Base-by-base conservation (phyloP, 2,888 invertebrate genomes). In the Drosophila mercatorum region DNA sequence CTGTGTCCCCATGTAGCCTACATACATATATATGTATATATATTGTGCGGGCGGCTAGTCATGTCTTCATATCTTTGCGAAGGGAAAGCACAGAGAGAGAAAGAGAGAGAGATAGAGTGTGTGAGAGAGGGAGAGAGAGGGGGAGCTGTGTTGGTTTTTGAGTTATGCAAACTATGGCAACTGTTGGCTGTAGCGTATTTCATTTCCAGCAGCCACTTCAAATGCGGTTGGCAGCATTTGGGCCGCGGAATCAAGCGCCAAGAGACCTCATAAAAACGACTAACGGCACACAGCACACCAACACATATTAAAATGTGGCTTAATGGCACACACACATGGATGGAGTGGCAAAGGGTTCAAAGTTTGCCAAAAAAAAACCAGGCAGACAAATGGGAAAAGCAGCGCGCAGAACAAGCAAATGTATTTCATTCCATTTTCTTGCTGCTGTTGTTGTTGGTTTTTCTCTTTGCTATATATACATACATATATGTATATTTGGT, bases 251-350 rank as follows among this genome's bases (percentile, higher is more conserved):
- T 89, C 89, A 87, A 83, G 88, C 89, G 84, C 84, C 82, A 81
- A 89, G 88, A 83, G 90, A 84, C 89, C 83, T 88, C 83, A 90
- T 90, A 88, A 90, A 82, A 90, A 83, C 87, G 83, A 83, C 83
- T 80, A 88, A 86, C 89, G 83, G 69, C 66, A 44, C 73, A 76
- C 62, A 88, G 57, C 56, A 38, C 68, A 83, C 64, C 52, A 70
- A 66, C 73, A 70, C 63, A 80, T 55, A 89, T 89, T 89, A 84
- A 89, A 81, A 87, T 89, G 88, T 72, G 88, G 88, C 69, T 81
- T 83, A 83, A 89, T 86, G 71, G 88, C 72, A 78, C 64, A 75
- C 72, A 58, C 55, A 57, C 64, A 57, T n/a, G 57, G 57, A 62
- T 77, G 63, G 57, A 80, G 60, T 76, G 61, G 68, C 63, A 77